phyloP scores from a whole-genome alignment of 1,140 invertebrate genomes.

The honey bee (Apis mellifera) region DNA sequence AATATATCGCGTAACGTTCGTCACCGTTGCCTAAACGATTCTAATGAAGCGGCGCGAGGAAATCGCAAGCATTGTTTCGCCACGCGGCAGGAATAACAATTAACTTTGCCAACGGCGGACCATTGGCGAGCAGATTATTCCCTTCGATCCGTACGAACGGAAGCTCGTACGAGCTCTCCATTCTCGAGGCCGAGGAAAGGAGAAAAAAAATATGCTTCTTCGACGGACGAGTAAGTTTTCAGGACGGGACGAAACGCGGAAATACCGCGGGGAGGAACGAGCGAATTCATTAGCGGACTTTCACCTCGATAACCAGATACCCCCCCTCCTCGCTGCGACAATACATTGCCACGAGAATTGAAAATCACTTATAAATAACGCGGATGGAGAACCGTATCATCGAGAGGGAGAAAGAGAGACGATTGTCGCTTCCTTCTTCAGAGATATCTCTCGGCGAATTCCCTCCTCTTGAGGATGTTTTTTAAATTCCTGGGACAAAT shows the following conservation, averaged over 20 bases:
- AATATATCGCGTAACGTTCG: constrained; percentile 5
- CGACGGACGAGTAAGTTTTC: constrained; percentile 8
- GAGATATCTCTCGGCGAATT: neutral
- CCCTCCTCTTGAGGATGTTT: neutral
- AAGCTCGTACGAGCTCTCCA: neutral
- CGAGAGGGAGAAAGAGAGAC: neutral
- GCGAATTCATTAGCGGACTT: constrained; percentile 34
- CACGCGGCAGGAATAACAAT: constrained; percentile 39
- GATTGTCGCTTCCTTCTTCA: neutral
- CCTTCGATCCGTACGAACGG: neutral
- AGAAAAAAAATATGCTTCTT: constrained; percentile 7
- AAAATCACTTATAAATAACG: constrained; percentile 35
- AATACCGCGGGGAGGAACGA: neutral
- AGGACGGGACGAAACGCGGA: constrained; percentile 20
- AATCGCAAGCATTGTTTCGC: constrained; percentile 50
- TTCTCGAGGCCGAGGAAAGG: neutral
- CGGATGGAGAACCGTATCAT: neutral
- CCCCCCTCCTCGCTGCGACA: neutral
- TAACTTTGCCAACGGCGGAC: neutral
- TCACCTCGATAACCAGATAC: constrained; percentile 26
- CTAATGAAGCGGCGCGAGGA: constrained; percentile 41
- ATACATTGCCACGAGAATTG: constrained; percentile 6
- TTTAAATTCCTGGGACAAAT: constrained; percentile 37
- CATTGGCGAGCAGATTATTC: neutral
- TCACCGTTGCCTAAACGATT: constrained; percentile 32